Percentiles rank a stretch among this genome's conserved stretches.
Evolutionary conservation across 2,113 vertebrate species (phyloP).

Genomic region (Thalassarche chlororhynchos): DNA sequence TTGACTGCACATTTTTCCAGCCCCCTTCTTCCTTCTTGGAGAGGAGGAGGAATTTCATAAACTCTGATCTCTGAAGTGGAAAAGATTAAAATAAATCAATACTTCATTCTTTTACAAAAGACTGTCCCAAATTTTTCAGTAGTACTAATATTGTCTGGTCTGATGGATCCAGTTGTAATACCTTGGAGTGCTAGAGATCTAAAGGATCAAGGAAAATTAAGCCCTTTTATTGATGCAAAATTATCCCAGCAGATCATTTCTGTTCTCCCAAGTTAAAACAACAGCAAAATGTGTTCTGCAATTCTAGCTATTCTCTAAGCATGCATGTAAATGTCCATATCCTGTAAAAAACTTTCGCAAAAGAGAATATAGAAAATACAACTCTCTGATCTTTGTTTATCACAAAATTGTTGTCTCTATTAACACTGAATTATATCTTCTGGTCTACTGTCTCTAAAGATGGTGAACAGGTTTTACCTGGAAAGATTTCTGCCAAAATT

Average conservation of each 20-base stretch:
- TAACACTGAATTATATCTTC: not conserved
- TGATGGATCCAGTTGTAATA: not conserved
- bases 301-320: not conserved
- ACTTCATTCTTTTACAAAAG: not conserved
- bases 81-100: not conserved
- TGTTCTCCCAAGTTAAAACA: not conserved
- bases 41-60: not conserved
- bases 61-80: not conserved
- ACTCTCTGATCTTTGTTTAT: not conserved
- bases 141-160: not conserved
- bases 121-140: not conserved
- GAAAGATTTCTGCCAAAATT: not conserved
- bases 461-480: not conserved
- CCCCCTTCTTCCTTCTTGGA: not conserved
- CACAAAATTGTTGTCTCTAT: not conserved
- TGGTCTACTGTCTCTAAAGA: not conserved
- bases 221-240: not conserved
- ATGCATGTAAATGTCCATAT: not conserved
- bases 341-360: fast-evolving
- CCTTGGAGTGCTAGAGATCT: not conserved
- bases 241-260: not conserved
- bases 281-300: not conserved
- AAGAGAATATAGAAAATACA: not conserved
- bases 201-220: not conserved
- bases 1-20: not conserved